phyloP scores from a whole-genome alignment of 2,888 invertebrate species.

The Cryptus viduatorius region DNA sequence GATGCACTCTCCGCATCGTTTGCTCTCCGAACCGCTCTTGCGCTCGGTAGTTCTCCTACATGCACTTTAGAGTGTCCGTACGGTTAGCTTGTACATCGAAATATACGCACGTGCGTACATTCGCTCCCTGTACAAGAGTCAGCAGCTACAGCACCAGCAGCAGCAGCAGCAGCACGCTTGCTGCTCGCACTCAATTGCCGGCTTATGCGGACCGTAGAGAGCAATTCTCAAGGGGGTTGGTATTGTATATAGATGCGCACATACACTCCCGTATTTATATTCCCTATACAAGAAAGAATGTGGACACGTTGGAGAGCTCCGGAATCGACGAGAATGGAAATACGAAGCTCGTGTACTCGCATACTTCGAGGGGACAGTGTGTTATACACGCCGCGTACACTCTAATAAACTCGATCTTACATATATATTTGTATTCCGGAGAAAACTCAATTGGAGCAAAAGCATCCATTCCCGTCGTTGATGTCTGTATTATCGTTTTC shows the following conservation, averaged over 20 bases:
- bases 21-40: slow-evolving; percentile 44
- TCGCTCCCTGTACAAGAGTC: slow-evolving; percentile 32
- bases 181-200: slow-evolving; percentile 59
- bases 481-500: slow-evolving; percentile 51
- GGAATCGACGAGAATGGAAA: slow-evolving; percentile 64
- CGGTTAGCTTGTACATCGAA: slow-evolving; percentile 30
- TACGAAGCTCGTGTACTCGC: slow-evolving; percentile 33
- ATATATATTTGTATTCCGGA: slow-evolving; percentile 15
- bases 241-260: not conserved
- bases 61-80: slow-evolving; percentile 32
- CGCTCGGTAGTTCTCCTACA: not conserved
- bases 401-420: slow-evolving; percentile 56
- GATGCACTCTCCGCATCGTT: slow-evolving; percentile 57
- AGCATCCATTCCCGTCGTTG: slow-evolving; percentile 25
- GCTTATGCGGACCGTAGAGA: slow-evolving; percentile 50
- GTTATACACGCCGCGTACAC: slow-evolving; percentile 34
- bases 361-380: slow-evolving; percentile 40
- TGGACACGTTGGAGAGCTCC: slow-evolving; percentile 43
- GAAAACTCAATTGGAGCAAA: slow-evolving; percentile 56
- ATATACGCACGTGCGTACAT: slow-evolving; percentile 63
- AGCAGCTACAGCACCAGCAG: slow-evolving; percentile 40
- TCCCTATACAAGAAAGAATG: not conserved
- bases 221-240: slow-evolving; percentile 33
- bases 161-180: slow-evolving; percentile 42
- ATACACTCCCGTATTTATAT: not conserved